These are phyloP conservation scores for Pyrgilauda ruficollis DNA, from an alignment of 2,113 vertebrate genomes.

Conservation along the genomic window DNA sequence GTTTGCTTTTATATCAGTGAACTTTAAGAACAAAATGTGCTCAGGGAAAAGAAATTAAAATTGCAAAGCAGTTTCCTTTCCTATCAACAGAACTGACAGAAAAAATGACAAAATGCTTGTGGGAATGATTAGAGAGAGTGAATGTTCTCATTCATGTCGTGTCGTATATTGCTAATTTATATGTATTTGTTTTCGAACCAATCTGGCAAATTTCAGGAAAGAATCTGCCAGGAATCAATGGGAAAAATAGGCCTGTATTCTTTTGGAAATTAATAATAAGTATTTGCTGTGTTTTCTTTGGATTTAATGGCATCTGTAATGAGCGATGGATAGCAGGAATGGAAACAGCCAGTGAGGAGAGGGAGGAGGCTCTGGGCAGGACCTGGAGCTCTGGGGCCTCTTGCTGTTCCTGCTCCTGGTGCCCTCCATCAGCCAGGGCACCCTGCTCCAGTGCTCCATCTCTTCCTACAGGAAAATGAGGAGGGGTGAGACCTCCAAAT, in stretches of 20 bases:
- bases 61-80: conserved; percentile 6
- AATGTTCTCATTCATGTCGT: conserved; percentile 36
- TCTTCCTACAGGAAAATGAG: background rate
- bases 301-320: background rate
- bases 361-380: background rate
- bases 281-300: conserved; percentile 42
- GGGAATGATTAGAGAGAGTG: conserved; percentile 22
- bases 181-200: background rate
- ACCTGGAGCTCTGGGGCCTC: background rate
- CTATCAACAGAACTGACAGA: conserved; percentile 27
- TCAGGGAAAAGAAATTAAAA: conserved; percentile 43
- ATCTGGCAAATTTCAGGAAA: conserved; percentile 22
- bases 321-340: background rate
- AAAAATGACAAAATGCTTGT: conserved; percentile 47
- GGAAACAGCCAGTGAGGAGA: background rate
- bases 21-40: conserved; percentile 5
- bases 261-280: background rate
- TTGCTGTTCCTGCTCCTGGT: background rate
- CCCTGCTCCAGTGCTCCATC: background rate
- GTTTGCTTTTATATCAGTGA: background rate
- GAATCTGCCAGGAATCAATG: conserved; percentile 24
- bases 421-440: background rate
- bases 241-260: background rate
- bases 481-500: background rate
- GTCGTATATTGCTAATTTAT: conserved; percentile 17